These are phyloP conservation scores for Strigops habroptila DNA, from an alignment of 2,113 vertebrate species.

Conservation along the genomic window DNA sequence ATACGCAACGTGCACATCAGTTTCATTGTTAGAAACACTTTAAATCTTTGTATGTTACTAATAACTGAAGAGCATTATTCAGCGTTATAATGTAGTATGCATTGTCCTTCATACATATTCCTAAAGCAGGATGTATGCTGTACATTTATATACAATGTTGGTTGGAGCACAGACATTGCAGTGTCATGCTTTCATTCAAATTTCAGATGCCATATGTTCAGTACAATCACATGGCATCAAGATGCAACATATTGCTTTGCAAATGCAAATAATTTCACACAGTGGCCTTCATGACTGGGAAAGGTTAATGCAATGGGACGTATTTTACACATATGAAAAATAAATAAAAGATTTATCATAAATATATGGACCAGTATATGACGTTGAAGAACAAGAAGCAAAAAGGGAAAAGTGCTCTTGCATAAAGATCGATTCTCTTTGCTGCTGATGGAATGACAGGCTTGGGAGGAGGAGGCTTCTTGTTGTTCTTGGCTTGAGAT, in stretches of 20 bases:
- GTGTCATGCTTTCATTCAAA: constrained; percentile 81
- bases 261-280: constrained; percentile 73
- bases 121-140: constrained; percentile 71
- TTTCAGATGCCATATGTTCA: constrained; percentile 64
- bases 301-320: constrained; percentile 56
- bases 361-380: constrained; percentile 97
- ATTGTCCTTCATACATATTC: constrained; percentile 61
- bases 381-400: constrained; percentile 98
- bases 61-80: constrained; percentile 45
- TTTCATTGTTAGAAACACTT: constrained; percentile 66
- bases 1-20: constrained; percentile 72
- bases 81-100: constrained; percentile 55
- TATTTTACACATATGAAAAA: constrained; percentile 62
- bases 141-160: constrained; percentile 73
- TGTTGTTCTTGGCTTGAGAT: constrained; percentile 89
- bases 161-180: constrained; percentile 69
- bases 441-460: constrained; percentile 96
- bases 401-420: constrained; percentile 96
- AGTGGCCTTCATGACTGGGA: constrained; percentile 61
- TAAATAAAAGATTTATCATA: constrained; percentile 78
- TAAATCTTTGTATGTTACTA: constrained; percentile 64
- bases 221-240: constrained; percentile 74
- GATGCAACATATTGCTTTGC: constrained; percentile 78
- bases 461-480: constrained; percentile 92
- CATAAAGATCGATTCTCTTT: constrained; percentile 93